A percentile compares a stretch with the other conserved stretches of the same genome.
Evolutionary conservation across 2,113 vertebrate genomes (phyloP).

Genomic region (Oncorhynchus gorbuscha): DNA sequence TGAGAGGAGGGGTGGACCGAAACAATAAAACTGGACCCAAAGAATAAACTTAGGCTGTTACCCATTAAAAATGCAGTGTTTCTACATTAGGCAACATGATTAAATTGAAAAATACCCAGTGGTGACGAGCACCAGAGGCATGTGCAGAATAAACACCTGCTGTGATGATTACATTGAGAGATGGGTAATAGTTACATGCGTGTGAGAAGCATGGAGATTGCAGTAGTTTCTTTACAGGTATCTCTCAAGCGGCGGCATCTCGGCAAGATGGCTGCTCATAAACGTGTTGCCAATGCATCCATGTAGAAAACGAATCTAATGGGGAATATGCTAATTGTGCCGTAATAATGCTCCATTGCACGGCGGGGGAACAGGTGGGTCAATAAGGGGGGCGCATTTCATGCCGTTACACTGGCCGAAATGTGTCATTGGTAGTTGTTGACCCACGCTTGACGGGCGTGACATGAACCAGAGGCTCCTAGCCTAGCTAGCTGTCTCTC

Average conservation of each 20-base stretch:
- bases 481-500: constrained; percentile 1
- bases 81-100: constrained; percentile 24
- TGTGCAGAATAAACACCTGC: no score
- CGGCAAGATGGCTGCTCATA: background rate
- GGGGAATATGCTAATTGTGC: background rate
- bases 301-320: background rate
- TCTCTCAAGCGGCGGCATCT: background rate
- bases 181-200: no score
- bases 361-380: constrained; percentile 2
- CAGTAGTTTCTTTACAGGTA: background rate
- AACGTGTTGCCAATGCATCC: background rate
- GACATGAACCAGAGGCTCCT: constrained; percentile 12
- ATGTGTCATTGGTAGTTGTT: constrained; percentile 16
- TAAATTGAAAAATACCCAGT: no score
- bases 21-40: constrained; percentile 42
- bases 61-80: constrained; percentile 31
- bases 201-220: no score
- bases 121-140: no score
- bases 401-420: background rate
- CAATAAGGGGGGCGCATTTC: background rate
- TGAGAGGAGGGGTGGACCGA: constrained; percentile 39
- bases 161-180: no score
- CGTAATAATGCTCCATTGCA: constrained; percentile 2
- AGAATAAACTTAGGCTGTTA: background rate
- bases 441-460: background rate